phyloP scores from a whole-genome alignment of 2,113 vertebrate species.

The Psettodes erumei region DNA sequence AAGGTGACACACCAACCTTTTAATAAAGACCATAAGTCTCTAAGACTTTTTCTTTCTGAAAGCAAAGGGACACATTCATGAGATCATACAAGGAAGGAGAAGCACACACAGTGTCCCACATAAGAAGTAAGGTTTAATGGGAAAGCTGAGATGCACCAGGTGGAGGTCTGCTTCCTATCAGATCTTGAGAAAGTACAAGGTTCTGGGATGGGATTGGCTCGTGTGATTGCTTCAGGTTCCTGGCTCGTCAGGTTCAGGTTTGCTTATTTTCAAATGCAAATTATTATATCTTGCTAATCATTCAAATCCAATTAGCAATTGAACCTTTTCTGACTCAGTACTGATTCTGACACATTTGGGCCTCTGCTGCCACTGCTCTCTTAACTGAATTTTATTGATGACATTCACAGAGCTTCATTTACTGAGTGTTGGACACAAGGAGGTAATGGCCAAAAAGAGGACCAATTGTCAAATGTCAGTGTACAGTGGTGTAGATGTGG shows the following conservation, averaged over 20 bases:
- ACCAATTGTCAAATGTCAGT: background rate
- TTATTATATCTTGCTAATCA: background rate
- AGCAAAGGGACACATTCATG: constrained; percentile 77
- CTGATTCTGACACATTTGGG: background rate
- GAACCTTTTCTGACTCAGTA: background rate
- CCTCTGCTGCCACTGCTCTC: background rate
- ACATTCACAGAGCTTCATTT: background rate
- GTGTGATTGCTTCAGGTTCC: background rate
- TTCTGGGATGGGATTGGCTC: background rate
- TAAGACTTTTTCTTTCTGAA: constrained; percentile 85
- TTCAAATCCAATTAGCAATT: background rate
- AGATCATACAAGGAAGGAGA: background rate
- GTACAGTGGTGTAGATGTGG: background rate
- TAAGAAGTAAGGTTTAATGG: background rate
- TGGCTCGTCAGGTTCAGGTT: background rate
- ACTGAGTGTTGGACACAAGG: background rate
- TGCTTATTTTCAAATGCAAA: background rate
- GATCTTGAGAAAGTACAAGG: background rate
- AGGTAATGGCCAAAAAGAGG: background rate
- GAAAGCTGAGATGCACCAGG: background rate
- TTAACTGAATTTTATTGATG: background rate
- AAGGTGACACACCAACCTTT: constrained; percentile 92
- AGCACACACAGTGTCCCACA: background rate
- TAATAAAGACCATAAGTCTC: constrained; percentile 98
- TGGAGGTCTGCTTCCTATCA: background rate